Base-by-base conservation (phyloP, 2,888 invertebrate genomes). In the Pegoplata infirma region DNA sequence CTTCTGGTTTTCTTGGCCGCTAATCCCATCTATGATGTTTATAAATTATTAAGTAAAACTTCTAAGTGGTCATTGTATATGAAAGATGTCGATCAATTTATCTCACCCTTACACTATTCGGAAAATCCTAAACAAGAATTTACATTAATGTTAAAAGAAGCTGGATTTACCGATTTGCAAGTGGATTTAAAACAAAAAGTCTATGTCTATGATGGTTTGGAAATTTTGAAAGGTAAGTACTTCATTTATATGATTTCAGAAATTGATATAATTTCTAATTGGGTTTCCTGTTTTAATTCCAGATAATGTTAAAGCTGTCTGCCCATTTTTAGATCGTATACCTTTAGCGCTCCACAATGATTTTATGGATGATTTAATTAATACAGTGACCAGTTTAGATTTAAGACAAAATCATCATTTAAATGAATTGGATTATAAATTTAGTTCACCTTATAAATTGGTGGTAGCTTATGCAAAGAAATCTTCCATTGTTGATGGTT, bases 241-340 rank as follows among this genome's bases (percentile, higher is more conserved):
- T n/a, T n/a, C n/a, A 23, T 25, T 3, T n/a, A 8, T 12, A 25
- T 5, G 21, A n/a, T 25, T 49, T 53, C 10, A 7, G 0, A 14
- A 40, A 40, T 58, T 40, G n/a, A n/a, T n/a, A n/a, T n/a, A n/a
- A n/a, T n/a, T n/a, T n/a, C n/a, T n/a, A n/a, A n/a, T n/a, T n/a
- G n/a, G n/a, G n/a, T n/a, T n/a, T 12, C 3, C 14, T 46, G 16
- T 1, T 23, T 64, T 47, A 1, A 47, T 88, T 32, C 0, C 88
- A 95, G 95, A 92, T 84, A 92, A 94, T 49, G 90, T 93, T 0
- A 90, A 91, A 76, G 94, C 95, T 0, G 92, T 95, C 3, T 94
- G 93, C 85, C 95, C 95, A 0, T 95, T 94, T 84, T 85, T 93
- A 69, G 89, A 91, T 5, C 90, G 92, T 53, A 92, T 95, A 58